These are phyloP conservation scores for Arbacia lixula DNA, from an alignment of 53 echinoderm and acorn worm species.

Conservation along the genomic window DNA sequence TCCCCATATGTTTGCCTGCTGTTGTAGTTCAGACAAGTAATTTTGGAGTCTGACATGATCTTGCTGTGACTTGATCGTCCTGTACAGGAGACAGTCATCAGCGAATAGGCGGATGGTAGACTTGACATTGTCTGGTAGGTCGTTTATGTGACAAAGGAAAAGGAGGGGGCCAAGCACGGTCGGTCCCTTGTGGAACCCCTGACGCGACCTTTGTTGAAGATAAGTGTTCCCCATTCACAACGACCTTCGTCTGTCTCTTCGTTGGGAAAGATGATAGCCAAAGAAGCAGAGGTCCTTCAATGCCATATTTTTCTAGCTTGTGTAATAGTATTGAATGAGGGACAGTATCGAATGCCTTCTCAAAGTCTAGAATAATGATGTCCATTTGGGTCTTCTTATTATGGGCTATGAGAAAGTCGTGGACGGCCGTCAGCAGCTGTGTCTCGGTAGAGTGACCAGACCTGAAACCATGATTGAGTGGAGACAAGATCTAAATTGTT, in stretches of 20 bases:
- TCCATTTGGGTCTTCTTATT: conserved; percentile 50
- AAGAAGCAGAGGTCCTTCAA: conserved; percentile 6
- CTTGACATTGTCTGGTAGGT: conserved; percentile 40
- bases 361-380: conserved; percentile 61
- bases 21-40: conserved; percentile 9
- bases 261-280: conserved; percentile 64
- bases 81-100: conserved; percentile 67
- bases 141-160: conserved; percentile 61
- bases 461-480: conserved; percentile 61
- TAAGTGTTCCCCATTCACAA: conserved; percentile 45
- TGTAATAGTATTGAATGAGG: conserved; percentile 44
- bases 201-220: conserved; percentile 25
- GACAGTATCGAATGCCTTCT: conserved; percentile 68
- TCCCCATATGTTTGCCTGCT: conserved; percentile 33
- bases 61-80: conserved; percentile 9
- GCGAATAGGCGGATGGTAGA: conserved; percentile 39
- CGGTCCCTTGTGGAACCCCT: conserved; percentile 67
- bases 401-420: conserved; percentile 29
- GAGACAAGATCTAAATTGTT: conserved; percentile 48
- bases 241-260: conserved; percentile 44
- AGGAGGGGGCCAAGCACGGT: conserved; percentile 59
- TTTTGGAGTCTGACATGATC: conserved; percentile 4
- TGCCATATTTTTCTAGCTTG: conserved; percentile 59
- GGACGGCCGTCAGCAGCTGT: conserved; percentile 37
- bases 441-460: conserved; percentile 54